Evolutionary conservation across 2,797 vertebrate species (phyloP).

Genomic region (Mus spretus): DNA sequence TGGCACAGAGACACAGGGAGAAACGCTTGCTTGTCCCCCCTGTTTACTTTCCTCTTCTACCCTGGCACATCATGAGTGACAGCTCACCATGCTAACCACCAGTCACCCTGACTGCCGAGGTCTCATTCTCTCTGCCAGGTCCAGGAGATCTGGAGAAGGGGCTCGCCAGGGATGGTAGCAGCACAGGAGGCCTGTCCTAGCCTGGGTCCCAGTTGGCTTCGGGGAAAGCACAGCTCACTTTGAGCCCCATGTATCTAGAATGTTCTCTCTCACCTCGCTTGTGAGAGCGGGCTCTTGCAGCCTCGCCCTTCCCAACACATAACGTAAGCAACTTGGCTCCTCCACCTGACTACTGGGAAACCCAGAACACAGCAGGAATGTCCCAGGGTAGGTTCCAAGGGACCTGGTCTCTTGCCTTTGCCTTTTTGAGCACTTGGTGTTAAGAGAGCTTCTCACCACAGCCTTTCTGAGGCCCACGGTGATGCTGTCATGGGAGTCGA

Average conservation of each 20-base stretch:
- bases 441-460: background rate
- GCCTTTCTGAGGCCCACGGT: background rate
- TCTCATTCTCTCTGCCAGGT: background rate
- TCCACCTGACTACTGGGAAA: background rate
- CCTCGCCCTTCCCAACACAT: background rate
- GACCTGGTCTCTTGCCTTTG: background rate
- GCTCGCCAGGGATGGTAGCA: background rate
- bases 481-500: background rate
- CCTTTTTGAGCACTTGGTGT: background rate
- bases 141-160: background rate
- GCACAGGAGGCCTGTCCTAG: background rate
- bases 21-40: background rate
- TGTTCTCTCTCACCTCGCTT: background rate
- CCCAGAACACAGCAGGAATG: background rate
- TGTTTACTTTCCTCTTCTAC: background rate
- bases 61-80: background rate
- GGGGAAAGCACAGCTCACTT: background rate
- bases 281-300: background rate
- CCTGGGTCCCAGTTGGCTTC: background rate
- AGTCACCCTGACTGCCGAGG: background rate
- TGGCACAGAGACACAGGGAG: fast-evolving
- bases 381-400: background rate
- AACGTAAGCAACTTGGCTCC: background rate
- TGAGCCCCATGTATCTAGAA: background rate
- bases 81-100: background rate